These are phyloP conservation scores for Apogon talboti DNA, from an alignment of 2,797 vertebrate species.

Conservation along the genomic window DNA sequence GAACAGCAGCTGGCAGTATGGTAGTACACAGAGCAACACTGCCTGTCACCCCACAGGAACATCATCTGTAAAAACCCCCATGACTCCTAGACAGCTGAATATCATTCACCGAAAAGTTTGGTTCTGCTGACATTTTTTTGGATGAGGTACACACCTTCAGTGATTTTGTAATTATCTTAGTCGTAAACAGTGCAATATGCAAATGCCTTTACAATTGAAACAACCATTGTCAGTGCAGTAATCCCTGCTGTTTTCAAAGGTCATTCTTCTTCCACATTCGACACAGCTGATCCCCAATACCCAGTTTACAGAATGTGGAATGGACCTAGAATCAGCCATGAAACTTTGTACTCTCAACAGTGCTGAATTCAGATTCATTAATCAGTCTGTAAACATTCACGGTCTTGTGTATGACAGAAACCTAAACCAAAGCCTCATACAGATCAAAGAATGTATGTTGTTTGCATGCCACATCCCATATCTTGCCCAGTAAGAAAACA, in stretches of 20 bases:
- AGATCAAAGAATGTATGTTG: constrained; percentile 3
- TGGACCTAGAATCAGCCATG: too few species aligned
- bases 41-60: not conserved
- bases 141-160: not conserved
- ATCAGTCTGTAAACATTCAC: not conserved
- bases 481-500: constrained; percentile 4
- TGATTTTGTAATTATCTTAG: too few species aligned
- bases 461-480: constrained; percentile 7
- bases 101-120: not conserved
- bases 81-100: not conserved
- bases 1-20: not conserved
- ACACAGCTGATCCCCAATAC: too few species aligned
- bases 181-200: too few species aligned
- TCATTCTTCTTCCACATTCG: too few species aligned
- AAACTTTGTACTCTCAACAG: too few species aligned
- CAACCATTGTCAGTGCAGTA: too few species aligned
- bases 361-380: too few species aligned
- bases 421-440: not conserved
- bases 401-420: not conserved
- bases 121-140: not conserved
- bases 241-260: too few species aligned
- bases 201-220: too few species aligned
- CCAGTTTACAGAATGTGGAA: too few species aligned
- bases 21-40: not conserved
- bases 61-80: not conserved